Evolutionary conservation across 2,888 invertebrate species (phyloP).

Genomic region (Plebejus argus): DNA sequence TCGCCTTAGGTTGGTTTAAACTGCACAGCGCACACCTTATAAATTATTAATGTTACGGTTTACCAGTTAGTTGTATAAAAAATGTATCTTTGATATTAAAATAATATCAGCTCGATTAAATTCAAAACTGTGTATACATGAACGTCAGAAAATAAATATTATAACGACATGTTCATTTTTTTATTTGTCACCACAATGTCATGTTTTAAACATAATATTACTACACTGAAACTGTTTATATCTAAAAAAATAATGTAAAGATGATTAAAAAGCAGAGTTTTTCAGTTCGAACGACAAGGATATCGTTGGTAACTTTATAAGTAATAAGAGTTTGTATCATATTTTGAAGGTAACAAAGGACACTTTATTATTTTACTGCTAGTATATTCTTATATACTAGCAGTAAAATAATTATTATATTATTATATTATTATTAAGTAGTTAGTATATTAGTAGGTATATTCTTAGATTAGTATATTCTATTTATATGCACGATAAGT

Average conservation of each 20-base stretch:
- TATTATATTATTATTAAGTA: no score
- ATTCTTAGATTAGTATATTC: no score
- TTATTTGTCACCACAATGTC: no score
- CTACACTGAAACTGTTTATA: neutral
- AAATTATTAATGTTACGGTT: neutral
- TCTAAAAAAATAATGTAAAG: neutral
- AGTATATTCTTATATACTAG: no score
- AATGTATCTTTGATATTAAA: neutral
- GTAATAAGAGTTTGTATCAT: neutral
- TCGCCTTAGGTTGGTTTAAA: neutral
- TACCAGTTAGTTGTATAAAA: neutral
- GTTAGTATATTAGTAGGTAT: no score
- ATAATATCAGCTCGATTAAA: neutral
- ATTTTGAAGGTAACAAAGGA: slow-evolving; percentile 47
- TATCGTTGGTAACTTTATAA: neutral
- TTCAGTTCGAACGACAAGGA: neutral
- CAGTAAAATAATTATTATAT: no score
- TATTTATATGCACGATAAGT: slow-evolving; percentile 56
- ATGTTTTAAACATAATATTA: no score
- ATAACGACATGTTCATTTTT: no score
- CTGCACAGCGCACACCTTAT: neutral
- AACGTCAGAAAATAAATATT: no score
- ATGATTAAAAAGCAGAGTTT: neutral
- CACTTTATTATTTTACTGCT: no score
- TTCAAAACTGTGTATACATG: neutral